Percentiles rank a stretch among this genome's conserved stretches.
These are phyloP conservation scores for Nomada flava DNA, from an alignment of 2,888 invertebrate species.

Conservation along the genomic window DNA sequence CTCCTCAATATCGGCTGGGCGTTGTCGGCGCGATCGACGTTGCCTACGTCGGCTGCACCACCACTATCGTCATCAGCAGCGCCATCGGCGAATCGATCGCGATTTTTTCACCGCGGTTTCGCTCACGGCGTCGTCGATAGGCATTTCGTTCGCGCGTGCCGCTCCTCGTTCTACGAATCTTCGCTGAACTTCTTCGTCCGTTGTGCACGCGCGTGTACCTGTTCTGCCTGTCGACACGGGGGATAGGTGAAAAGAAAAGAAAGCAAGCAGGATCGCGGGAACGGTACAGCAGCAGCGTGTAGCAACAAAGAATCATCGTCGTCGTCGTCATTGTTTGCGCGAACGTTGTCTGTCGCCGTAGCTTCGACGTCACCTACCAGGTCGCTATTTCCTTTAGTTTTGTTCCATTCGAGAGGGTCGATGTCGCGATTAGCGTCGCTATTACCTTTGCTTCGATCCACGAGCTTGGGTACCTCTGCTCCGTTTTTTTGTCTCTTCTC, in stretches of 20 bases:
- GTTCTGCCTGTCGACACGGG: not conserved
- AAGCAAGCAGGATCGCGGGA: not conserved
- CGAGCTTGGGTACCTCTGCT: not conserved
- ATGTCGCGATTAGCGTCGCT: not conserved
- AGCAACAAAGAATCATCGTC: conserved; percentile 21
- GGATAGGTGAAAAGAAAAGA: not conserved
- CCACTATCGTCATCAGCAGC: not conserved
- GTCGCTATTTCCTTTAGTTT: not conserved
- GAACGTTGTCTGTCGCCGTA: conserved; percentile 32
- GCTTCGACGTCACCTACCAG: conserved; percentile 19
- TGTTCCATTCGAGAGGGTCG: not conserved
- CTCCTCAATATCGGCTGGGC: conserved; percentile 42
- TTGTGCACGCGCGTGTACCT: conserved; percentile 18
- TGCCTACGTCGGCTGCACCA: not conserved
- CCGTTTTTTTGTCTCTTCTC: too few relatives aligned
- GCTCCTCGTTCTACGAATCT: conserved; percentile 37
- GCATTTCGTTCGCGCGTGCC: conserved; percentile 34
- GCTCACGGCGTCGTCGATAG: conserved; percentile 25
- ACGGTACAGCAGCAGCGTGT: not conserved
- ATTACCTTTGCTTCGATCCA: conserved; percentile 2
- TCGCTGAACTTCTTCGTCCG: conserved; percentile 19
- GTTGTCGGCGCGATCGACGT: conserved; percentile 21
- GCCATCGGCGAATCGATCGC: not conserved
- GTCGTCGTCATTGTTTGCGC: conserved; percentile 35
- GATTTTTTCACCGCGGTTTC: conserved; percentile 10